Conservation (phyloP, 2,113 vertebrate species). For the Phodopus roborovskii region DNA sequence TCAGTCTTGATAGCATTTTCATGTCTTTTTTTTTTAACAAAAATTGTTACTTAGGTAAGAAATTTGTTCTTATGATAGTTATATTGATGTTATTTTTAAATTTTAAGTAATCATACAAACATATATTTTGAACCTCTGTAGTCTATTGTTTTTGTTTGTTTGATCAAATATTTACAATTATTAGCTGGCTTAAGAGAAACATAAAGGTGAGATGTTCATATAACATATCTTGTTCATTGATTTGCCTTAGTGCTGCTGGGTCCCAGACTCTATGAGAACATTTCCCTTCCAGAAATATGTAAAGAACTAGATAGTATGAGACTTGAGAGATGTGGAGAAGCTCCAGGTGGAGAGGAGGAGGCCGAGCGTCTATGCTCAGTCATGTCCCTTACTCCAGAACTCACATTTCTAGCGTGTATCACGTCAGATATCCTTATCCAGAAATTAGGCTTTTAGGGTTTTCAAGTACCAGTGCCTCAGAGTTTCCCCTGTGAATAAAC, state of each 20-base stretch:
- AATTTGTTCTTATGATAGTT: conserved; percentile 50
- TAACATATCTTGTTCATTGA: not conserved
- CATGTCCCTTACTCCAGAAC: not conserved
- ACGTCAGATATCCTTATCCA: not conserved
- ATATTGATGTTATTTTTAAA: conserved; percentile 45
- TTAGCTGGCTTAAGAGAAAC: conserved; percentile 30
- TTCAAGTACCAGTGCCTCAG: not conserved
- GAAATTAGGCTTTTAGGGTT: not conserved
- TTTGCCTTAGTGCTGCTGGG: not conserved
- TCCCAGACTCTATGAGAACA: not conserved
- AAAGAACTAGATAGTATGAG: not conserved
- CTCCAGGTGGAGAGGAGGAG: not conserved
- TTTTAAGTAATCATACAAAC: conserved; percentile 46
- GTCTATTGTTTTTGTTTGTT: conserved; percentile 36
- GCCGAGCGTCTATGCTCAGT: not conserved
- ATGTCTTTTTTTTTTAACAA: conserved; percentile 18
- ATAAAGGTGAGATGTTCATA: not conserved
- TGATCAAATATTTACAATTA: conserved; percentile 59
- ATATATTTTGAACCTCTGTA: conserved; percentile 43
- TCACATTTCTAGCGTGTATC: not conserved
- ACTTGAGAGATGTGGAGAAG: not conserved
- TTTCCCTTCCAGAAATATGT: conserved; percentile 36
- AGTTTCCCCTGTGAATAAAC: conserved; percentile 42
- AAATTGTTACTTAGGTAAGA: conserved; percentile 39
- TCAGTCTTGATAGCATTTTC: conserved; percentile 44